Evolutionary conservation across 2,797 vertebrate genomes (phyloP), one percentile per base, ranked within the genome.

Genomic region (Protosalanx chinensis): DNA sequence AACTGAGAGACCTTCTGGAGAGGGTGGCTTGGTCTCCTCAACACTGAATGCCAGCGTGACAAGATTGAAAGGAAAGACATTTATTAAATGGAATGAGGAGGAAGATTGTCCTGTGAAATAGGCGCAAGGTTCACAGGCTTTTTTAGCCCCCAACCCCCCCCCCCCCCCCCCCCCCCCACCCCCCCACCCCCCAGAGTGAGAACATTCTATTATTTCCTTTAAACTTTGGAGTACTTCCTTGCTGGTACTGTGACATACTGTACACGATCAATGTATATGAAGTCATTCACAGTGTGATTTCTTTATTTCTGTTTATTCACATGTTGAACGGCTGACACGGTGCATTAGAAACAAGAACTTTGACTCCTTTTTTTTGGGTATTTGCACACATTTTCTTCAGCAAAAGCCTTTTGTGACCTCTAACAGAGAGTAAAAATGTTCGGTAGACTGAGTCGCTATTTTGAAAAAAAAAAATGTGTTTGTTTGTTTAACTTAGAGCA

Each of bases 301-400:
- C 59, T 79, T 82, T 6, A 80, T 82, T 81, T 80, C 13, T 79
- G 75, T 79, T 27, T 53, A 23, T 62, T 37, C 78, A 72, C 81
- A 82, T 46, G 88, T 84, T 82, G 82, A 79, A 83, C 68, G 73
- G 70, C 78, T 82, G 82, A 76, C 81, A 85, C 85, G 80, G 77
- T 81, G 69, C 18, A 53, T 53, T 83, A 77, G 79, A 77, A 74
- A 79, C 29, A 76, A 68, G 65, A 70, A 81, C 73, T 75, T 76
- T 69, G 72, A 73, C 30, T 27, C 23, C 23, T 27, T 27, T 27
- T 81, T 67, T 78, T 71, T 64, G 4, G 68, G 81, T 82, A 82
- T 87, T 86, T 88, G 82, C 81, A 86, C 86, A 88, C 67, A 16
- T 78, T 81, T 76, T 81, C 71, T 81, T 79, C 69, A 68, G 84